Base-by-base conservation (phyloP, 2,113 vertebrate genomes). In the Brachyhypopomus occidentalis region DNA sequence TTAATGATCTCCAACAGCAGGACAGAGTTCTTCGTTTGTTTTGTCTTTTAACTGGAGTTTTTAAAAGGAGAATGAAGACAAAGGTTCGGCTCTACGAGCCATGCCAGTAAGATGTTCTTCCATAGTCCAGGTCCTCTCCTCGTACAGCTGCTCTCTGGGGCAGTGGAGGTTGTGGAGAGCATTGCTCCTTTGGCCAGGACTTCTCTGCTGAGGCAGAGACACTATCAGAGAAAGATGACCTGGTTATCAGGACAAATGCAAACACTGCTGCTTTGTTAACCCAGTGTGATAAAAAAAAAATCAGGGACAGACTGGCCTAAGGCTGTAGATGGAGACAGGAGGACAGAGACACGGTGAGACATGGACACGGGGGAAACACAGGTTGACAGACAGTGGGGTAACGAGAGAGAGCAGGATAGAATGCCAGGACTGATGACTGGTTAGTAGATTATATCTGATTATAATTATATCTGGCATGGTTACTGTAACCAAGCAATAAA, bases 231-330 rank as follows among this genome's bases (percentile, higher is more conserved):
- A 75, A 81, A 48, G 62, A 16, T 9, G 30, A 75, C 63, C 74
- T 81, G 78, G 27, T 25, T 81, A 73, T 23, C 63, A 81, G 16
- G 76, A 64, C 71, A 58, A 67, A 76, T 71, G 36, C 23, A 79
- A 76, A 79, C 66, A 72, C 11, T 82, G 59, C 62, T 76, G 80
- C 80, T 83, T 74, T 75, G 71, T 75, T 70, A 63, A 48, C n/a
- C 19, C 6, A n/a, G 4, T 72, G 67, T 77, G 80, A 79, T 79
- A 79, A 85, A 52, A 62, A 79, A 69, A 62, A 14, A 30, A 75
- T 48, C 34, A 20, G 38, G 20, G n/a, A 64, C 19, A 58, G 27
- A 71, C 27, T 75, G n/a, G 80, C 67, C 64, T 77, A 11, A 22
- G 64, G 75, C 23, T 75, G 38, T 25, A 22, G 62, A 66, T 30